Evolutionary conservation across 2,797 vertebrate species (phyloP).

Genomic region (Sebastiscus albofasciatus): DNA sequence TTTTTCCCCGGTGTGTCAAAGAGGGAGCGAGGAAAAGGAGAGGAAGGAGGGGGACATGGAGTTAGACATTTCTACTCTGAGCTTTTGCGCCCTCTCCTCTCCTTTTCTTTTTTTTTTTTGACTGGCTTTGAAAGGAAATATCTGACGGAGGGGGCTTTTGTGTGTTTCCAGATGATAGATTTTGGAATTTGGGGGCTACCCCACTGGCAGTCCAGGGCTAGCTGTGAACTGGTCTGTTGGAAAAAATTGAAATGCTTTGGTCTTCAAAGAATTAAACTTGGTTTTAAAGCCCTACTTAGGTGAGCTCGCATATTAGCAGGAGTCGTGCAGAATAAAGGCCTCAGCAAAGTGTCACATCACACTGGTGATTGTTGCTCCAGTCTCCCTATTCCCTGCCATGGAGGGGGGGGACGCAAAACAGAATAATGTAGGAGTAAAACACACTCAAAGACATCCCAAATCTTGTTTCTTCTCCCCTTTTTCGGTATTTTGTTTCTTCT

Average conservation of each 20-base stretch:
- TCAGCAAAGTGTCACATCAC: slow-evolving; percentile 84
- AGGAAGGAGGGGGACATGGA: slow-evolving; percentile 68
- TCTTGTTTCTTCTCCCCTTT: slow-evolving; percentile 73
- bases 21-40: slow-evolving; percentile 60
- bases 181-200: slow-evolving; percentile 99
- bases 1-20: slow-evolving; percentile 77
- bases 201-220: slow-evolving; percentile 97
- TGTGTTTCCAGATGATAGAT: slow-evolving; percentile 99
- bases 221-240: slow-evolving; percentile 99
- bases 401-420: slow-evolving; percentile 43
- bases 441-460: slow-evolving; percentile 75
- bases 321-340: slow-evolving; percentile 88
- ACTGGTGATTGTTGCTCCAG: slow-evolving; percentile 77
- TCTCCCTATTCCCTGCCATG: slow-evolving; percentile 65
- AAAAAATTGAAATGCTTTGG: slow-evolving; percentile 98
- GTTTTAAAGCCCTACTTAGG: slow-evolving; percentile 96
- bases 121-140: slow-evolving; percentile 90
- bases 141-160: slow-evolving; percentile 94
- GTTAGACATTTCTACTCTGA: slow-evolving; percentile 93
- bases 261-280: slow-evolving; percentile 99
- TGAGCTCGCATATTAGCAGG: slow-evolving; percentile 95
- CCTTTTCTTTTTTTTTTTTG: slow-evolving; percentile 49
- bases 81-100: slow-evolving; percentile 52
- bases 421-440: slow-evolving; percentile 79
- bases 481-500: slow-evolving; percentile 56